phyloP scores from a whole-genome alignment of 2,113 vertebrate genomes.

The Hyaena hyaena region DNA sequence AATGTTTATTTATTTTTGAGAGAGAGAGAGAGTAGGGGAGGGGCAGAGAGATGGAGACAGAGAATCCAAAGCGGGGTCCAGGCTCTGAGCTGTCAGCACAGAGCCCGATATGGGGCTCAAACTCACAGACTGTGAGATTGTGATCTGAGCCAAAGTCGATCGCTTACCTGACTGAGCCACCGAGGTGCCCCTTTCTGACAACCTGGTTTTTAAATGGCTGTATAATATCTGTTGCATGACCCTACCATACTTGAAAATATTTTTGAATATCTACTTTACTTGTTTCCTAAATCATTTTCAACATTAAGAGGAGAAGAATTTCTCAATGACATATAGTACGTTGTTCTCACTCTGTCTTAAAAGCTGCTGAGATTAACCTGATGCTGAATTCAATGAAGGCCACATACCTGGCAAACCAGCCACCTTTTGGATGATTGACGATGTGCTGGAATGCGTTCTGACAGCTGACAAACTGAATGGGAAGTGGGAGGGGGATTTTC shows the following conservation, averaged over 20 bases:
- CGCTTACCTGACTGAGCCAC: too few species aligned
- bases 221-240: neutral
- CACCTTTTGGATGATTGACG: neutral
- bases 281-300: neutral
- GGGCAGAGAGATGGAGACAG: too few species aligned
- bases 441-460: too few species aligned
- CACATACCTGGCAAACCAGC: neutral
- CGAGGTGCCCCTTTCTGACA: neutral
- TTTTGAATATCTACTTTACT: neutral
- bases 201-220: neutral
- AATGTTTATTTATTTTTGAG: too few species aligned
- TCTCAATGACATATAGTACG: neutral
- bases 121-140: too few species aligned
- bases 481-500: too few species aligned
- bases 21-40: too few species aligned
- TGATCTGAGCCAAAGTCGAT: too few species aligned
- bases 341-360: neutral
- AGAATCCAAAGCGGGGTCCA: too few species aligned
- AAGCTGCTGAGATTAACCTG: neutral
- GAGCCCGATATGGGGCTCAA: too few species aligned
- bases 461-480: too few species aligned
- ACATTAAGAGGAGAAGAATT: neutral
- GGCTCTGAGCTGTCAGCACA: too few species aligned
- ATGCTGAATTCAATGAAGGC: neutral
- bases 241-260: neutral